phyloP scores from a whole-genome alignment of 2,797 vertebrate genomes.

The Lutra lutra region DNA sequence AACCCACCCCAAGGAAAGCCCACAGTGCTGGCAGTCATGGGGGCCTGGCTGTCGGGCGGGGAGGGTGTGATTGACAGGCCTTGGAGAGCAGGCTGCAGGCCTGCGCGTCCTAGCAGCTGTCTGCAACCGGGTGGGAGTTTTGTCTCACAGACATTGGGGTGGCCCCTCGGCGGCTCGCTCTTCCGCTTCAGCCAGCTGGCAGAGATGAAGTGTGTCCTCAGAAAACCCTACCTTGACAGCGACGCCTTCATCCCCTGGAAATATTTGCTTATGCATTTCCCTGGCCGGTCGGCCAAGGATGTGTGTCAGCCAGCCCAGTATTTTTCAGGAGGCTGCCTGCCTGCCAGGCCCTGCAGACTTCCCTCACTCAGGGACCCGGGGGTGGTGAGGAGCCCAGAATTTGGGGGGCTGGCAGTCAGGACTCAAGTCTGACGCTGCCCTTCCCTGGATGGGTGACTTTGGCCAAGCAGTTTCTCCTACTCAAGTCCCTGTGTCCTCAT shows the following conservation, averaged over 20 bases:
- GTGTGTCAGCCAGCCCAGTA: not conserved
- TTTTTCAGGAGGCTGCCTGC: not conserved
- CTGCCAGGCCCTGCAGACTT: not conserved
- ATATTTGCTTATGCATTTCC: not conserved
- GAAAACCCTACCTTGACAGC: no score
- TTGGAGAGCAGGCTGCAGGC: not conserved
- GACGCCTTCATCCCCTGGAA: not conserved
- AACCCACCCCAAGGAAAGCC: not conserved
- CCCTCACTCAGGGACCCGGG: rapidly evolving
- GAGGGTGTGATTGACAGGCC: no score
- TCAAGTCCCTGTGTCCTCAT: not conserved
- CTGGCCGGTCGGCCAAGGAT: no score
- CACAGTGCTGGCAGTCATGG: rapidly evolving
- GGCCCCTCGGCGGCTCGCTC: no score
- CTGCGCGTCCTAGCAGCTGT: rapidly evolving
- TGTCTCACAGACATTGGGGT: not conserved
- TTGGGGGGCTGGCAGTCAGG: not conserved
- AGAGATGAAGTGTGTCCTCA: not conserved
- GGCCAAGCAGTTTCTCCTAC: not conserved
- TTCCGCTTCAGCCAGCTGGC: rapidly evolving
- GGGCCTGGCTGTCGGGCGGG: not conserved
- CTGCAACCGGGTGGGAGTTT: not conserved
- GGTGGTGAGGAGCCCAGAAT: not conserved
- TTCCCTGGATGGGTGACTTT: not conserved
- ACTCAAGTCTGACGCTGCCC: not conserved